A percentile compares a stretch with the other conserved stretches of the same genome.
Evolutionary conservation across 2,888 invertebrate genomes (phyloP).

Genomic region (Mycalesis mineus): DNA sequence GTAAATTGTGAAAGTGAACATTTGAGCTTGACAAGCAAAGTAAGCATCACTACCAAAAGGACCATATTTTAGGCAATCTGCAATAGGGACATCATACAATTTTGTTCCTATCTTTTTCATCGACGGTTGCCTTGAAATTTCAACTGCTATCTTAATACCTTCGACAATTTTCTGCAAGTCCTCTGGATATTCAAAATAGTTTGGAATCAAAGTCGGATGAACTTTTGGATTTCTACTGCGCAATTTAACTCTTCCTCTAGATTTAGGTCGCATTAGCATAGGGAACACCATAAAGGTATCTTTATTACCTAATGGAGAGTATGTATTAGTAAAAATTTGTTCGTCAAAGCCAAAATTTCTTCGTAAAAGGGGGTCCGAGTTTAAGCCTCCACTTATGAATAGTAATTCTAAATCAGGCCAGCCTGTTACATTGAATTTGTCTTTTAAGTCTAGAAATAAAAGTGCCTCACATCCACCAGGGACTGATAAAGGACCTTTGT

Average conservation of each 20-base stretch:
- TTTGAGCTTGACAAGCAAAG: constrained; percentile 82
- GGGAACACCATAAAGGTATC: constrained; percentile 80
- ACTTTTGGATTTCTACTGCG: constrained; percentile 83
- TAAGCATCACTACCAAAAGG: constrained; percentile 82
- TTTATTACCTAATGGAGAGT: constrained; percentile 55
- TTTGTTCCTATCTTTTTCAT: constrained; percentile 78
- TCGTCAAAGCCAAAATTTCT: constrained; percentile 76
- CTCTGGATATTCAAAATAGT: constrained; percentile 82
- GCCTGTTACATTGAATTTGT: constrained; percentile 72
- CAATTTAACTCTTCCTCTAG: constrained; percentile 83
- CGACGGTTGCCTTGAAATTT: constrained; percentile 77
- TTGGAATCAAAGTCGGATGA: constrained; percentile 86
- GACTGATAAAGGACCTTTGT: constrained; percentile 78
- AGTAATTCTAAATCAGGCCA: constrained; percentile 83
- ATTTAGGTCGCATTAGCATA: constrained; percentile 84
- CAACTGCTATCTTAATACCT: constrained; percentile 79
- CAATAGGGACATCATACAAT: constrained; percentile 79
- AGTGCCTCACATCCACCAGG: constrained; percentile 84
- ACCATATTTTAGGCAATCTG: constrained; percentile 76
- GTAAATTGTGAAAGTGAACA: constrained; percentile 83
- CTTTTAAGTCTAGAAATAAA: constrained; percentile 80
- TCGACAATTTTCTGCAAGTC: constrained; percentile 82
- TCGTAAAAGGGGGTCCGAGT: constrained; percentile 64
- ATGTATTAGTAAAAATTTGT: constrained; percentile 60
- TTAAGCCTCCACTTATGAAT: constrained; percentile 77